These are phyloP conservation scores for Rhea pennata DNA, from an alignment of 2,113 vertebrate species.

Conservation along the genomic window DNA sequence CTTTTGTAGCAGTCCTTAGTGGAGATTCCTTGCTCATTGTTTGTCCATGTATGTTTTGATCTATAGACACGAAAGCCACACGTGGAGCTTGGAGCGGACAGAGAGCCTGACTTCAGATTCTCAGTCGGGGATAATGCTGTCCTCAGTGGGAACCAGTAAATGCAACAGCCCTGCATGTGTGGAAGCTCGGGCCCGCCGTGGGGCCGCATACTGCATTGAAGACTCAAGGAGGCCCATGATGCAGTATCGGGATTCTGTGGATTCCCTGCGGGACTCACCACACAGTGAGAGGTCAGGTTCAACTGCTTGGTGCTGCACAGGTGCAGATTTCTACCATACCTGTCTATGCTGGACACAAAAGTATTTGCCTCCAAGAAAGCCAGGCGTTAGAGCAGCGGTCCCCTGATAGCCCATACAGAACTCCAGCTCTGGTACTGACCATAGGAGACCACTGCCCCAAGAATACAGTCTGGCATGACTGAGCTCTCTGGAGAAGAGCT, in stretches of 20 bases:
- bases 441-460: neutral
- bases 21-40: neutral
- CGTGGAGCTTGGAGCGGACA: constrained; percentile 94
- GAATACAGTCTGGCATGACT: neutral
- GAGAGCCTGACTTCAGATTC: constrained; percentile 95
- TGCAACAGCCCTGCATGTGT: constrained; percentile 96
- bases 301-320: neutral
- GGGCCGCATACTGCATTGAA: constrained; percentile 85
- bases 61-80: constrained; percentile 92
- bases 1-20: neutral
- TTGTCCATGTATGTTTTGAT: neutral
- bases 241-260: constrained; percentile 91
- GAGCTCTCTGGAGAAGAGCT: neutral
- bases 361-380: neutral
- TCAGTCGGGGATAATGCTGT: constrained; percentile 94
- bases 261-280: constrained; percentile 94
- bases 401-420: rapidly evolving
- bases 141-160: constrained; percentile 97
- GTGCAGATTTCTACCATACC: neutral
- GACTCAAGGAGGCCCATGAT: constrained; percentile 81
- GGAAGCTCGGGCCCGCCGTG: constrained; percentile 90
- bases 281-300: constrained; percentile 94
- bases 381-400: neutral
- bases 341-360: neutral
- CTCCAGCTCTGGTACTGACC: neutral